Evolutionary conservation across 2,113 vertebrate species (phyloP), one percentile per base, ranked within the genome.

Genomic region (Dicrurus megarhynchus): DNA sequence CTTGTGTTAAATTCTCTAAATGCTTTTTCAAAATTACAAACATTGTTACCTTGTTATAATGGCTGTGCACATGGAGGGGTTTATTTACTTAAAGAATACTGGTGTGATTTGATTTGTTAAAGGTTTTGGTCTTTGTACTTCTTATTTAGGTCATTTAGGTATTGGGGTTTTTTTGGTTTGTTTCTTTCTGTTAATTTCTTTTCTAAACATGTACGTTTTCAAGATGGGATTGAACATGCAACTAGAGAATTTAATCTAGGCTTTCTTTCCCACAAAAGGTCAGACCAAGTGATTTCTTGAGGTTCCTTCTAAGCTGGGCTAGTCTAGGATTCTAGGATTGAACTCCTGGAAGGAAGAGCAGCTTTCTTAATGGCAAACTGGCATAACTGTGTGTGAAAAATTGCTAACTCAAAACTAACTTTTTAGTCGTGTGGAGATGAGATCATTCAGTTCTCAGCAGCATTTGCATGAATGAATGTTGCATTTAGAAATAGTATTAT

Each of bases 81-180:
- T 91, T 68, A 30, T 32, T 80, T 33, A 47, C 60, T 65, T 32
- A 5, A 24, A 85, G 53, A 63, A 44, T 65, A 33, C 5, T 56
- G 7, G 4, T 55, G 13, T 32, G 33, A 69, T 85, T 76, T 65
- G 32, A 65, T 89, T 70, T 84, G 12, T 52, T 70, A 22, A 79
- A 82, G 37, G 33, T 84, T 90, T 79, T 75, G 12, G 32, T 70
- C 42, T 67, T 73, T 21, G 27, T 28, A 56, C n/a, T 80, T 28
- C 57, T 81, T 10, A 26, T n/a, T n/a, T n/a, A n/a, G n/a, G 13
- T 39, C 61, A 49, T 64, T 74, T 42, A 75, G 26, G 9, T 59
- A 1, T n/a, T 65, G 28, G 9, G 1, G 5, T 0, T 39, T 78
- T 68, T 37, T n/a, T 52, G 0, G 0, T 15, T 28, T n/a, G 9